Percentiles rank a stretch among this genome's conserved stretches.
phyloP scores from a whole-genome alignment of 2,888 invertebrate genomes.

The Macropis europaea region DNA sequence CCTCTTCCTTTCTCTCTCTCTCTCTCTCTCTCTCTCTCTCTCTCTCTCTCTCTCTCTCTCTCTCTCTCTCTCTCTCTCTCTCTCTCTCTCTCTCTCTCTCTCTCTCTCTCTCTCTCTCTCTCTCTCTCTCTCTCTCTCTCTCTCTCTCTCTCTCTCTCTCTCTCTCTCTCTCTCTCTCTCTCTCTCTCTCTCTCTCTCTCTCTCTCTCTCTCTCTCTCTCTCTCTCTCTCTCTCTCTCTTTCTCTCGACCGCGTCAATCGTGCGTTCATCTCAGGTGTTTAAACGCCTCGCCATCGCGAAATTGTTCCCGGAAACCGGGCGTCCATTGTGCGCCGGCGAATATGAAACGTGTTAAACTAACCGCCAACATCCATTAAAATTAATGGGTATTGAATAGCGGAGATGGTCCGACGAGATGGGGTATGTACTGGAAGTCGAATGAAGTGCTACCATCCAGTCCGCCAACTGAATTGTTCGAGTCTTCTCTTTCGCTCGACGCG shows the following conservation, averaged over 20 bases:
- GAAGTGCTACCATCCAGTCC: conserved; percentile 51
- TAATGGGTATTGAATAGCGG: conserved; percentile 74
- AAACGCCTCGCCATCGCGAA: conserved; percentile 60
- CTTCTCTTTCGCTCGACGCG: conserved; percentile 2
- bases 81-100: no score
- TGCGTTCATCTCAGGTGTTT: conserved; percentile 54
- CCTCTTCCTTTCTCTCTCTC: not conserved
- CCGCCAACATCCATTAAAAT: conserved; percentile 73
- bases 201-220: no score
- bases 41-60: no score
- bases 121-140: no score
- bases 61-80: no score
- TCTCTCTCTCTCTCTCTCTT: not conserved
- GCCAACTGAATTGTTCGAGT: conserved; percentile 15
- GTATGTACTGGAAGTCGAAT: conserved; percentile 50
- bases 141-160: no score
- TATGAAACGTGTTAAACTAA: conserved; percentile 70
- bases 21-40: no score
- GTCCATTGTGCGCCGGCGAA: conserved; percentile 60
- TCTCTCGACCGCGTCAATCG: conserved; percentile 24
- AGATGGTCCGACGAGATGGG: conserved; percentile 58
- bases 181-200: no score
- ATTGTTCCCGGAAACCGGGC: conserved; percentile 58
- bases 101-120: no score
- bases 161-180: no score